Evolutionary conservation across 2,888 invertebrate species (phyloP), one percentile per base, ranked within the genome.

Genomic region (Scaptomyza tumidula): DNA sequence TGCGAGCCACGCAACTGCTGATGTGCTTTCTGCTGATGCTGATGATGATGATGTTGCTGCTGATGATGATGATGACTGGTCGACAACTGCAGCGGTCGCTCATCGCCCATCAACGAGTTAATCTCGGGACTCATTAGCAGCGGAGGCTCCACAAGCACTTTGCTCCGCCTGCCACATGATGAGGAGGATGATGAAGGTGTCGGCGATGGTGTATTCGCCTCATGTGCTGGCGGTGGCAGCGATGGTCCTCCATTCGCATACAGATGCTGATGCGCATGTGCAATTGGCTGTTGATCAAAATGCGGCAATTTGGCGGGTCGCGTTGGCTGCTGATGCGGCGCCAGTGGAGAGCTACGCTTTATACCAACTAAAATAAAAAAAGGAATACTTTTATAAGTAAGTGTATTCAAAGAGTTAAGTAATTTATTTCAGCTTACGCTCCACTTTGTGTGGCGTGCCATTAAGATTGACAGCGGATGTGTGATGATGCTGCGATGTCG

Each of bases 61-160:
- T 74, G 71, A 53, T 65, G 46, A n/a, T 62, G 75, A 19, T 77
- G 77, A 14, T 75, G 85, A 13, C 48, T 67, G 27, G 80, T 58
- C 27, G 90, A 80, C 59, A 90, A 56, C 63, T 90, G 91, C 75
- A 90, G 56, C 5, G 89, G 78, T 31, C 93, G 93, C 89, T 94
- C 93, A 76, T 93, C 93, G 58, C 92, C 91, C 87, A 94, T 93
- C 79, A 93, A 91, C 45, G 95, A 95, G 93, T 95, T 95, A 49
- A 95, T 94, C 91, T 95, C 95, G 62, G 94, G 94, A 79, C 94
- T 94, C 83, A 94, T 93, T 50, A 94, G 93, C 70, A 94, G 93
- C 58, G 94, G 93, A 6, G 74, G 87, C 64, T 92, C 91, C 59
- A 91, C 80, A 3, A 86, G 76, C 64, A 90, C 39, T 16, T 88